A percentile compares a stretch with the other conserved stretches of the same genome.
These are phyloP conservation scores for Bellardia pandia DNA, from an alignment of 2,888 invertebrate genomes.

Conservation along the genomic window DNA sequence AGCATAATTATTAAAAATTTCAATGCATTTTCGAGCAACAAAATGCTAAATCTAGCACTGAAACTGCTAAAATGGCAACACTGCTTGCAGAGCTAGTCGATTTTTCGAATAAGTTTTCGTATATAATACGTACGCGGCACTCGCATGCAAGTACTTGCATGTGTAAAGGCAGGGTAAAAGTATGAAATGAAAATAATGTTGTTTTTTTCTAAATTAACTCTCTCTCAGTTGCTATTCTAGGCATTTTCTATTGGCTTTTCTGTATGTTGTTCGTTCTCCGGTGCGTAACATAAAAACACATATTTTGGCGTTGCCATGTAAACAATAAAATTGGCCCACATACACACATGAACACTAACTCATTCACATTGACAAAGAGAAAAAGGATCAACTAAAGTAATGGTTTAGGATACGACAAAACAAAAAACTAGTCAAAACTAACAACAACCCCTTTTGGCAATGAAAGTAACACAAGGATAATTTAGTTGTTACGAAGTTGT, in stretches of 20 bases:
- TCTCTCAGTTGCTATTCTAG: neutral
- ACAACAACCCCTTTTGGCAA: constrained; percentile 42
- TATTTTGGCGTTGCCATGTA: constrained; percentile 60
- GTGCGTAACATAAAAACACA: constrained; percentile 34
- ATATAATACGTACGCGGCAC: too few relatives aligned
- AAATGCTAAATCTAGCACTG: too few relatives aligned
- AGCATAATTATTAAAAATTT: too few relatives aligned
- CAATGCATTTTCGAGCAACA: too few relatives aligned
- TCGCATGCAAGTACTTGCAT: too few relatives aligned
- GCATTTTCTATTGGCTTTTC: neutral
- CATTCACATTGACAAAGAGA: constrained; percentile 23
- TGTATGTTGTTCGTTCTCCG: neutral
- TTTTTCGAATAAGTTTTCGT: too few relatives aligned
- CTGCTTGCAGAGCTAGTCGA: too few relatives aligned
- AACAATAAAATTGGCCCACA: constrained; percentile 7
- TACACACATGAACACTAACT: neutral
- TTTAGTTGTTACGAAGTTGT: constrained; percentile 63
- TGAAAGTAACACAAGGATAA: constrained; percentile 33
- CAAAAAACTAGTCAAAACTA: constrained; percentile 6
- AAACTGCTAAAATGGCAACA: too few relatives aligned
- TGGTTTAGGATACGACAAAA: constrained; percentile 2
- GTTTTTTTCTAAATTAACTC: too few relatives aligned
- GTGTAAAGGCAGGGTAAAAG: too few relatives aligned
- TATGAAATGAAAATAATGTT: too few relatives aligned
- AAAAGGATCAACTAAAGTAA: constrained; percentile 37